Conservation (phyloP, 92 coral and sea anemone species). For the Metridium senile region DNA sequence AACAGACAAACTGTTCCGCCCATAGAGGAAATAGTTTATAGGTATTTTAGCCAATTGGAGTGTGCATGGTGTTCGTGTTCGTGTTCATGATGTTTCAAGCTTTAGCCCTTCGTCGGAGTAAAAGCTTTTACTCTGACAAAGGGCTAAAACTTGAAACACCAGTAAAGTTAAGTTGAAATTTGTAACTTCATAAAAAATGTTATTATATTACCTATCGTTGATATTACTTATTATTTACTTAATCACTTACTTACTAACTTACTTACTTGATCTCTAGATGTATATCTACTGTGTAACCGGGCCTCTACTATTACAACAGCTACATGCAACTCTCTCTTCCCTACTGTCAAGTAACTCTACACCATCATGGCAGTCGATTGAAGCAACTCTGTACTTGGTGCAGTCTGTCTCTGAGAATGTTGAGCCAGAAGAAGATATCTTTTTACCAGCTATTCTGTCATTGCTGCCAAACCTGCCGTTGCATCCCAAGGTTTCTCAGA, state of each 20-base stretch:
- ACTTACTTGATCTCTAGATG: constrained; percentile 55
- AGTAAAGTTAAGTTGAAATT: too few species aligned
- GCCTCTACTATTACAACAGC: constrained; percentile 69
- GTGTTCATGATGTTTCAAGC: too few species aligned
- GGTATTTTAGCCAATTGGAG: too few species aligned
- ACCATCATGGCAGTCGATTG: constrained; percentile 91
- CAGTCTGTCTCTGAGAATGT: constrained; percentile 95
- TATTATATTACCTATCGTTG: too few species aligned
- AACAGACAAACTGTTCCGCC: too few species aligned
- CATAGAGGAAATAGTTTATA: too few species aligned
- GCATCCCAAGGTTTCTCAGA: constrained; percentile 81
- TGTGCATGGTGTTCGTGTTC: too few species aligned
- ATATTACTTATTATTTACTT: too few species aligned
- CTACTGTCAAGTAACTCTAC: constrained; percentile 61
- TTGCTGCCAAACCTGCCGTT: constrained; percentile 85
- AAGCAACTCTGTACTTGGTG: constrained; percentile 82
- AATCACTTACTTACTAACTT: background rate
- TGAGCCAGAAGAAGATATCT: constrained; percentile 87
- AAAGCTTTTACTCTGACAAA: too few species aligned
- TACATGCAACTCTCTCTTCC: constrained; percentile 69
- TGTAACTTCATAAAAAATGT: too few species aligned
- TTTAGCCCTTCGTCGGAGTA: too few species aligned
- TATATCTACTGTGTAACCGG: constrained; percentile 92
- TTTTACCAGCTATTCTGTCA: constrained; percentile 86
- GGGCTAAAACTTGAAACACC: too few species aligned